These are phyloP conservation scores for Sinella curviseta DNA, from an alignment of 1,140 invertebrate species.

Conservation along the genomic window DNA sequence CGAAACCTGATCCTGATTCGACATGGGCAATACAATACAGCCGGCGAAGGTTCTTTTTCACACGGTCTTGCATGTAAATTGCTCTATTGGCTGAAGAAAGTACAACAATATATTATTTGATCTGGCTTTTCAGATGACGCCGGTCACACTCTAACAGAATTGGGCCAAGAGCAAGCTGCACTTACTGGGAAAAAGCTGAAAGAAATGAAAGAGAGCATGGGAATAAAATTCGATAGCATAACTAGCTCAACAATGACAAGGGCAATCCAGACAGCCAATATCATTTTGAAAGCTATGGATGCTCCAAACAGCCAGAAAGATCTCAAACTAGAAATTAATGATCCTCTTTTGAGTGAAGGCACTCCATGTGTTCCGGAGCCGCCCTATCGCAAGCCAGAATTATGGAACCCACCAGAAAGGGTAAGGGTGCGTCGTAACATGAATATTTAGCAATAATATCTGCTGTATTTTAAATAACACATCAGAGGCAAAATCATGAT, in stretches of 20 bases:
- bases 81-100: no score
- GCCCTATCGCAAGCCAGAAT: slow-evolving; percentile 61
- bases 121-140: no score
- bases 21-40: neutral
- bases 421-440: no score
- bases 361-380: slow-evolving; percentile 88
- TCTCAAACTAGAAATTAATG: slow-evolving; percentile 19
- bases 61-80: neutral
- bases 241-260: slow-evolving; percentile 89
- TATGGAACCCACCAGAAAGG: slow-evolving; percentile 79
- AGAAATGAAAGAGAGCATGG: slow-evolving; percentile 70
- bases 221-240: slow-evolving; percentile 74
- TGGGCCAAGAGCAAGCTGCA: slow-evolving; percentile 69
- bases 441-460: neutral
- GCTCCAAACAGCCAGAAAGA: neutral
- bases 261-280: slow-evolving; percentile 85
- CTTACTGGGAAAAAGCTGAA: slow-evolving; percentile 76
- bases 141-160: slow-evolving; percentile 31
- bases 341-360: slow-evolving; percentile 83
- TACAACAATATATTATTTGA: no score
- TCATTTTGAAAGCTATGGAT: slow-evolving; percentile 67
- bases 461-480: neutral
- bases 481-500: neutral
- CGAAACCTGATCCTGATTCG: neutral
- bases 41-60: neutral